Conservation (phyloP, 1,140 invertebrate genomes). For the Stenopsyche tienmushanensis region DNA sequence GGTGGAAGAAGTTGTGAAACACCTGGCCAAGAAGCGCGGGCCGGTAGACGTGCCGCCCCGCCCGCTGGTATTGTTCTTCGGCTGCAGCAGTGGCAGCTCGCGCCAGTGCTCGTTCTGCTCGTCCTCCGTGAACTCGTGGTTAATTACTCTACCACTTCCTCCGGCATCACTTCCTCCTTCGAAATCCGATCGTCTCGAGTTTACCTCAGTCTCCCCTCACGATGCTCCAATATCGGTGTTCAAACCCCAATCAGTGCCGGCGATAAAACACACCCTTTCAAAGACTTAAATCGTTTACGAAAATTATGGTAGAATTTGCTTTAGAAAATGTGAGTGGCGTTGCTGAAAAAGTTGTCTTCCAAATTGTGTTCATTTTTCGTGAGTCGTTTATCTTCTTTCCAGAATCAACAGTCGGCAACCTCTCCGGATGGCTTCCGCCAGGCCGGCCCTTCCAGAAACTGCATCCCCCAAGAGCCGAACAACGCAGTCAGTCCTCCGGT, state of each 20-base stretch:
- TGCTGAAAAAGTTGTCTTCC: too few species aligned
- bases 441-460: slow-evolving; percentile 27
- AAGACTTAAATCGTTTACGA: slow-evolving; percentile 11
- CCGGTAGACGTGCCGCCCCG: slow-evolving; percentile 26
- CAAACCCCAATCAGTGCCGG: neutral
- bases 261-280: slow-evolving; percentile 1
- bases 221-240: neutral
- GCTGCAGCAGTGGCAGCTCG: slow-evolving; percentile 14
- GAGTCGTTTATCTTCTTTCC: slow-evolving; percentile 17
- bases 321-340: slow-evolving; percentile 50
- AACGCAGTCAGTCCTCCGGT: slow-evolving; percentile 26
- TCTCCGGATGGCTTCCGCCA: slow-evolving; percentile 36
- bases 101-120: slow-evolving; percentile 14
- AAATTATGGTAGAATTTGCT: slow-evolving; percentile 53
- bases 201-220: neutral
- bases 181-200: neutral
- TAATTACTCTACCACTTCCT: slow-evolving; percentile 10
- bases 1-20: too few species aligned
- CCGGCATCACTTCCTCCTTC: slow-evolving; percentile 20
- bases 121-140: slow-evolving; percentile 7
- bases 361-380: too few species aligned
- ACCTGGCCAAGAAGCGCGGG: slow-evolving; percentile 17
- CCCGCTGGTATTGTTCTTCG: slow-evolving; percentile 23
- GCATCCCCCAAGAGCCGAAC: slow-evolving; percentile 24
- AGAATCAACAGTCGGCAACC: slow-evolving; percentile 35